Evolutionary conservation across 2,888 invertebrate species (phyloP).

Genomic region (Mesodorylaimus sp.): DNA sequence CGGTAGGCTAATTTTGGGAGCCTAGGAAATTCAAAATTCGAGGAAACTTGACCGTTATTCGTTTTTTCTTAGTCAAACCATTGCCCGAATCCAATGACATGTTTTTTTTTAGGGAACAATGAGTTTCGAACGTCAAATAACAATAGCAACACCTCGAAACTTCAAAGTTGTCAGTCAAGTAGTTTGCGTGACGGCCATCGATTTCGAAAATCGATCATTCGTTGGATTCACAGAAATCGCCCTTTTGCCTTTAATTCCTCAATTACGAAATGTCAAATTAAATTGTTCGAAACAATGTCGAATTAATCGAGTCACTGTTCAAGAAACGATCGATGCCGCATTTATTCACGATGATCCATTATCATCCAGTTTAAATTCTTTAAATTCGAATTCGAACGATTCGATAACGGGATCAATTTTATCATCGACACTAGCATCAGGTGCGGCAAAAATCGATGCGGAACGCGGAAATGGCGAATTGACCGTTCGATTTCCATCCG

Average conservation of each 20-base stretch:
- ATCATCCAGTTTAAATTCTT: not conserved
- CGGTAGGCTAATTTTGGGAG: too few species aligned
- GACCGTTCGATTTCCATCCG: conserved; percentile 3
- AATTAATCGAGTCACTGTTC: conserved; percentile 9
- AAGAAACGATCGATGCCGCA: conserved; percentile 2
- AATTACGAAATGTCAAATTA: conserved; percentile 14
- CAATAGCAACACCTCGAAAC: not conserved
- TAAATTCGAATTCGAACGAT: conserved; percentile 12
- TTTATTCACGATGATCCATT: conserved; percentile 1
- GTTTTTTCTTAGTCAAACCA: too few species aligned
- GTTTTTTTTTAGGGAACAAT: too few species aligned
- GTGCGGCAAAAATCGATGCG: not conserved
- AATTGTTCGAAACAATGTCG: conserved; percentile 16
- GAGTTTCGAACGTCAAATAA: not conserved
- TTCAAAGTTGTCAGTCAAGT: conserved; percentile 1
- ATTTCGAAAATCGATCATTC: conserved; percentile 11
- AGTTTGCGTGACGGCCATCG: not conserved
- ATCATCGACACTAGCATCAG: not conserved
- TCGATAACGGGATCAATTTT: not conserved
- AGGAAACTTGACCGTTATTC: too few species aligned
- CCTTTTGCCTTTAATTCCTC: conserved; percentile 15
- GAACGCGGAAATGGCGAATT: conserved; percentile 5
- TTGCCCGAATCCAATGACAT: too few species aligned
- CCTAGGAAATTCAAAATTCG: too few species aligned
- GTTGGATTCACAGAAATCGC: conserved; percentile 20